Base-by-base conservation (phyloP, 2,797 vertebrate species). In the Novumbra hubbsi region DNA sequence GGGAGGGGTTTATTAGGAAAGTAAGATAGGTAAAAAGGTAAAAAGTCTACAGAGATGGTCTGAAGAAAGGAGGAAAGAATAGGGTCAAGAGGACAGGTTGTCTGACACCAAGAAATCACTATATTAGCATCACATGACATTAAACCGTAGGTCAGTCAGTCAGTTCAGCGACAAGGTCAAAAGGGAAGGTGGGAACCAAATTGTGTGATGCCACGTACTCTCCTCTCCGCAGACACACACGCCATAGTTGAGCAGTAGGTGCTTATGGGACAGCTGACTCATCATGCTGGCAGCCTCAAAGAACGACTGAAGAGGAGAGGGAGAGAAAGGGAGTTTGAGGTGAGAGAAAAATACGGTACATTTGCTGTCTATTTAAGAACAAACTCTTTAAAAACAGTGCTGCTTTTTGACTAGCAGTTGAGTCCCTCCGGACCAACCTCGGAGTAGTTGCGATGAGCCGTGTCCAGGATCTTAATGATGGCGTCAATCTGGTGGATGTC, bases 261-360 rank as follows among this genome's bases (percentile, higher is more conserved):
- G 96, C 84, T 96, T 98, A 85, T 99, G 95, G 81, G 97, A 97
- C 67, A 98, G 94, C 83, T 99, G 98, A 85, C 96, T 99, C 98
- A 99, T 99, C 96, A 99, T 98, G 84, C 98, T 99, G 84, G 98
- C 98, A 38, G 98, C 97, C 89, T 99, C 98, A 87, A 96, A 98
- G 89, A 99, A 99, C 0, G 97, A 98, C 98, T 99, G 81, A 17
- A 70, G 77, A 38, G 48, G 68, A 65, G 21, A n/a, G 70, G 34
- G 45, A 72, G 50, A 66, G 17, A 12, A 19, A n/a, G 6, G 28
- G 24, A 21, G 27, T 5, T 14, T 24, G 63, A 72, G 68, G 72
- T 0, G 0, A 73, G 9, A 70, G 7, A n/a, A n/a, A n/a, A n/a
- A n/a, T n/a, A n/a, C n/a, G n/a, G n/a, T n/a, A n/a, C n/a, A n/a